Evolutionary conservation across 2,797 vertebrate genomes (phyloP).

Genomic region (Liasis olivaceus): DNA sequence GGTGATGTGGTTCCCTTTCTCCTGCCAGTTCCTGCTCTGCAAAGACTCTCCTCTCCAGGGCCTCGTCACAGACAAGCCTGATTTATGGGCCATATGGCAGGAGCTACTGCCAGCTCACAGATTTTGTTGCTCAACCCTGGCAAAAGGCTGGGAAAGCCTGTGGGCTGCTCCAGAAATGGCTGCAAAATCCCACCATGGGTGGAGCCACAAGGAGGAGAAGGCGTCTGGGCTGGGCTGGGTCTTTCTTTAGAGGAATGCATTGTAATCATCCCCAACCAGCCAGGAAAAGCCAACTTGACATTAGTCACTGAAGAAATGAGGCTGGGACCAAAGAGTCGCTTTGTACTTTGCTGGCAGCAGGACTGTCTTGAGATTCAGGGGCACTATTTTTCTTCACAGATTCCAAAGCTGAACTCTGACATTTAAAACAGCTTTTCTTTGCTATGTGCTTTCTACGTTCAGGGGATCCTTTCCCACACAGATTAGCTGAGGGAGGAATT

Average conservation of each 20-base stretch:
- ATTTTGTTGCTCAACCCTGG: not conserved
- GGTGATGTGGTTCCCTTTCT: not conserved
- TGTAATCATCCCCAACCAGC: not conserved
- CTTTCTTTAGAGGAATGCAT: not conserved
- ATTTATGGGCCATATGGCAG: not conserved
- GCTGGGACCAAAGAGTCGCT: not conserved
- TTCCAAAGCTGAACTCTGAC: not conserved
- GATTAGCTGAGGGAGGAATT: not conserved
- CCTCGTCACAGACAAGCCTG: not conserved
- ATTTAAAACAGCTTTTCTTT: too few relatives aligned
- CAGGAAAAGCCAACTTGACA: not conserved
- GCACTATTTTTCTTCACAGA: not conserved
- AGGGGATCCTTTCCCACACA: not conserved
- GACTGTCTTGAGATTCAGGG: not conserved
- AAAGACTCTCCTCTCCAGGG: not conserved
- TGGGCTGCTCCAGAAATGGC: not conserved
- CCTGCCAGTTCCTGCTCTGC: not conserved
- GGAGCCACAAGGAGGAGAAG: too few relatives aligned
- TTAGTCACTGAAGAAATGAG: not conserved
- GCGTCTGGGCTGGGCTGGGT: not conserved
- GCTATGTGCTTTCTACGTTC: not conserved
- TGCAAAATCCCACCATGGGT: not conserved
- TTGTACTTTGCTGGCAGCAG: not conserved
- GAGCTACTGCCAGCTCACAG: not conserved
- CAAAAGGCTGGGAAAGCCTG: not conserved